A percentile compares a stretch with the other conserved stretches of the same genome.
Conservation (phyloP, 2,888 invertebrate species). For the Acleris sparsana region DNA sequence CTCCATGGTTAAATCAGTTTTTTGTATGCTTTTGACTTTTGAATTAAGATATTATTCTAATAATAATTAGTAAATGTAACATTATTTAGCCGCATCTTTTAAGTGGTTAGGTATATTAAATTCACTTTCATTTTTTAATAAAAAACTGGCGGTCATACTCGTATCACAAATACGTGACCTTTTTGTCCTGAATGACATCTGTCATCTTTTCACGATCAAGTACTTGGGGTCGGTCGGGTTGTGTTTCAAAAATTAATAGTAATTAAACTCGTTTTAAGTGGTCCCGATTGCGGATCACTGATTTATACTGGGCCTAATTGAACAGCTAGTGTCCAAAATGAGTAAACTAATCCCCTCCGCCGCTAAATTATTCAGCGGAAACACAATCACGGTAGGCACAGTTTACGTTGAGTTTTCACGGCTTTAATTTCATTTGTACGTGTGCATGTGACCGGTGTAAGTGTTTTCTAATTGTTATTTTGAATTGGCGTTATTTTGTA, state of each 20-base stretch:
- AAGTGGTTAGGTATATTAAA: too few relatives aligned
- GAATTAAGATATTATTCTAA: too few relatives aligned
- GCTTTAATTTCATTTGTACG: slow-evolving; percentile 11
- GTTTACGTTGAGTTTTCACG: slow-evolving; percentile 35
- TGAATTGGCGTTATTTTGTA: slow-evolving; percentile 50
- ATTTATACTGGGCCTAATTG: slow-evolving; percentile 68
- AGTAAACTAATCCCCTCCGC: slow-evolving; percentile 70
- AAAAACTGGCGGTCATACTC: slow-evolving; percentile 4
- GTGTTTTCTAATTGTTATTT: not conserved
- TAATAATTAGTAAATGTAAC: too few relatives aligned
- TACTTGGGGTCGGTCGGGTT: slow-evolving; percentile 28
- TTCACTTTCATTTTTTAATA: not conserved
- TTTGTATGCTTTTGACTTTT: too few relatives aligned
- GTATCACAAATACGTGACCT: slow-evolving; percentile 29
- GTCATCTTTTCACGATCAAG: slow-evolving; percentile 27
- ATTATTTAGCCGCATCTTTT: too few relatives aligned
- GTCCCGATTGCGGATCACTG: slow-evolving; percentile 55
- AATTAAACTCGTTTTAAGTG: slow-evolving; percentile 45
- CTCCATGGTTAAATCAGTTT: too few relatives aligned
- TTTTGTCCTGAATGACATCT: slow-evolving; percentile 34
- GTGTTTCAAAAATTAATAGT: slow-evolving; percentile 23
- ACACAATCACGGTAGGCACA: slow-evolving; percentile 62
- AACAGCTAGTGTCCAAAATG: slow-evolving; percentile 64
- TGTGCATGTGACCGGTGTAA: slow-evolving; percentile 2
- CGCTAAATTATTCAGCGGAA: slow-evolving; percentile 65